These are phyloP conservation scores for Euclidia mi DNA, from an alignment of 2,888 invertebrate species.

Conservation along the genomic window DNA sequence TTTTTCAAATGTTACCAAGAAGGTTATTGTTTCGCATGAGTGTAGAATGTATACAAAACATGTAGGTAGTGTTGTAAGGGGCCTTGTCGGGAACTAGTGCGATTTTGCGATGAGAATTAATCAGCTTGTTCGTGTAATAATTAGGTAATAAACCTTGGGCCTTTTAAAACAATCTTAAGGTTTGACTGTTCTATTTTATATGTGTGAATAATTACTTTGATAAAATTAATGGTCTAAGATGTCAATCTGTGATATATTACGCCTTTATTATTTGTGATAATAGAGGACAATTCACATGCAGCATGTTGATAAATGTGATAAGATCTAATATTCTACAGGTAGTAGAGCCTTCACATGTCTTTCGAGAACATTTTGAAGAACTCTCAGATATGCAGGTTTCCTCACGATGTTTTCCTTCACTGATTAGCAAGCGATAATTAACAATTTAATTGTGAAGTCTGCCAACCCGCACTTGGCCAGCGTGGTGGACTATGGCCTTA, in stretches of 20 bases:
- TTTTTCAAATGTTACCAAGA: conserved; percentile 32
- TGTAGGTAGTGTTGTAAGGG: conserved; percentile 52
- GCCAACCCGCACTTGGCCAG: too few species aligned
- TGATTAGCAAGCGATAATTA: too few species aligned
- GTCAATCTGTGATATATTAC: not conserved
- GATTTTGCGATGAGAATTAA: conserved; percentile 42
- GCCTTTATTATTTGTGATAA: too few species aligned
- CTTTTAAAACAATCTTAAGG: not conserved
- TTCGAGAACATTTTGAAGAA: too few species aligned
- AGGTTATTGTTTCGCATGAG: conserved; percentile 37
- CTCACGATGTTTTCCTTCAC: too few species aligned
- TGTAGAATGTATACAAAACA: conserved; percentile 19
- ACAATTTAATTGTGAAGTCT: too few species aligned
- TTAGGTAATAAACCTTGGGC: conserved; percentile 31
- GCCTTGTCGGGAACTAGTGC: conserved; percentile 63
- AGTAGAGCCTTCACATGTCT: too few species aligned
- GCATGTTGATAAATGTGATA: too few species aligned
- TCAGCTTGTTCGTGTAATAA: conserved; percentile 20
- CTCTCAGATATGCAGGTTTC: too few species aligned
- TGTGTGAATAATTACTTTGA: not conserved
- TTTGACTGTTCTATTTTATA: not conserved
- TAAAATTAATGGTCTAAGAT: not conserved
- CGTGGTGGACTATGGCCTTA: too few species aligned
- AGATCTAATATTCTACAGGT: too few species aligned
- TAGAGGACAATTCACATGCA: too few species aligned